Base-by-base conservation (phyloP, 2,888 invertebrate species). In the Lochmaea capreae region DNA sequence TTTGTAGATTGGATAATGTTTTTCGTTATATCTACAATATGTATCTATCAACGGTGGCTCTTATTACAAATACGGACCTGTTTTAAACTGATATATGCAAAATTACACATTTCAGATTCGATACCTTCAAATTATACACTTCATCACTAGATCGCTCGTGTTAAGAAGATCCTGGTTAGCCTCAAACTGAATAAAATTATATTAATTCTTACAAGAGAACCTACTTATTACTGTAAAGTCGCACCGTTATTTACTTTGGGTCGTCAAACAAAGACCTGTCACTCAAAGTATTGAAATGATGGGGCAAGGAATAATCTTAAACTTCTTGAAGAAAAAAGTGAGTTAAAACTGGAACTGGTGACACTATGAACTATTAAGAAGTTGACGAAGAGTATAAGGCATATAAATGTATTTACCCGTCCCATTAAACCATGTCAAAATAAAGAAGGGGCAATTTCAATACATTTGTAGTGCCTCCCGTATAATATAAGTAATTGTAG, bases 181-280 rank as follows among this genome's bases (percentile, higher is more conserved):
- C 63, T 54, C 42, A 65, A 70, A 63, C 70, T 39, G 63, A 54
- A 70, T 57, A 57, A 70, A 70, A 70, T 70, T 63, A 70, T 63
- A 70, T 57, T 70, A 70, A 70, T 70, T 70, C 43, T 12, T 63
- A 39, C 43, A 14, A 43, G 42, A 65, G 54, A 65, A 43, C 54
- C 65, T 65, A 43, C 63, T 70, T 65, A 70, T 63, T 70, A 70
- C 54, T 16, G 11, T n/a, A 57, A 63, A 63, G 61, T 69, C 52
- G 16, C 62, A 69, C 62, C 54, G 59, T 69, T 61, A 69, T 70
- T 70, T 70, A 57, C 63, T 63, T 42, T 63, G 54, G 42, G 70
- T 61, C 63, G 42, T 70, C 16, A 63, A 70, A 65, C 42, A 54
- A 70, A 49, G 43, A 43, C 39, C 57, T 70, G 70, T 70, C 70